A percentile compares a stretch with the other conserved stretches of the same genome.
Evolutionary conservation across 2,888 invertebrate species (phyloP).

Genomic region (Busseola fusca): DNA sequence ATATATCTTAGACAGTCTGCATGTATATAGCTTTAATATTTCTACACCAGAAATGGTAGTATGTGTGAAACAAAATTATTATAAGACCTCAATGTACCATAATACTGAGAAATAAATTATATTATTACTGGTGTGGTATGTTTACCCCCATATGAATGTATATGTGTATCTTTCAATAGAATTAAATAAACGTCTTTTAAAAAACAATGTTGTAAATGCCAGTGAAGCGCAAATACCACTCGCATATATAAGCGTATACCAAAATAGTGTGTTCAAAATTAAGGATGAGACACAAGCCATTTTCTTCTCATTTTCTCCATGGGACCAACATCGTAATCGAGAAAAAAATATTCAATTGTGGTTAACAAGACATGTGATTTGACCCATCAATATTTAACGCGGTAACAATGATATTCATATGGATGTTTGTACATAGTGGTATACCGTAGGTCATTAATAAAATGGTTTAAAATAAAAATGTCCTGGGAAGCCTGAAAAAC

Average conservation of each 20-base stretch:
- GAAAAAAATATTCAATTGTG: not conserved
- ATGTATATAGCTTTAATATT: too few species aligned
- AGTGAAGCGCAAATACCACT: not conserved
- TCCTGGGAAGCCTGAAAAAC: conserved; percentile 68
- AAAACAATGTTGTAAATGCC: not conserved
- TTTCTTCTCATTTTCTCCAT: too few species aligned
- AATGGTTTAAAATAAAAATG: conserved; percentile 70
- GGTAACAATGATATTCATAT: conserved; percentile 26
- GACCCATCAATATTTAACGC: conserved; percentile 14
- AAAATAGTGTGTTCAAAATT: not conserved
- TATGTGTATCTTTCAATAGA: too few species aligned
- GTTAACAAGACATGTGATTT: not conserved
- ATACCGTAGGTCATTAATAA: conserved; percentile 63
- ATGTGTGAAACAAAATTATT: too few species aligned
- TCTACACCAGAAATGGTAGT: too few species aligned
- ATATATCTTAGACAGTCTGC: too few species aligned
- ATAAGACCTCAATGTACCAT: too few species aligned
- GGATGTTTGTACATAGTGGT: conserved; percentile 40
- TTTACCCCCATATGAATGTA: not conserved
- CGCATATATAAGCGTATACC: not conserved
- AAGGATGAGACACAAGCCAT: not conserved
- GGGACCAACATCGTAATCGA: not conserved
- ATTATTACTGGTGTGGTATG: too few species aligned
- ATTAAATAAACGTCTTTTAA: not conserved
- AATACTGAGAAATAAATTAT: too few species aligned